phyloP scores from a whole-genome alignment of 92 coral and sea anemone species.

The Plumapathes pennacea region DNA sequence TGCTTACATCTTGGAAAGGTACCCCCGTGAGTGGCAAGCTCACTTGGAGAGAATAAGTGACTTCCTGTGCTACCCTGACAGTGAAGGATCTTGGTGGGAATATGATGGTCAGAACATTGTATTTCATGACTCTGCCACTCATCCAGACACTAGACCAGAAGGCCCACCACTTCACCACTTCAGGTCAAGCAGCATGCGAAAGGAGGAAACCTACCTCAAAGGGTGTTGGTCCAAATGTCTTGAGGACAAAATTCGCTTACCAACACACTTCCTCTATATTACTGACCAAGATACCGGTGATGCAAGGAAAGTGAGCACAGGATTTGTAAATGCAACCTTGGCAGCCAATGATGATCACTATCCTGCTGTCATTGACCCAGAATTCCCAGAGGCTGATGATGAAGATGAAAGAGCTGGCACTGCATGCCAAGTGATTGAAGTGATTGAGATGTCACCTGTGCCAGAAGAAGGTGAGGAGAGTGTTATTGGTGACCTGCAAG shows the following conservation, averaged over 20 bases:
- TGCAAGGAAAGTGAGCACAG: slow-evolving; percentile 1
- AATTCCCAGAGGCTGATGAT: no score
- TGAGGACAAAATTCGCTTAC: background rate
- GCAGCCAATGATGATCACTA: background rate
- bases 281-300: background rate
- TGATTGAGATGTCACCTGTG: no score
- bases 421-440: no score
- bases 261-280: slow-evolving; percentile 1
- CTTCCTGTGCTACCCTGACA: slow-evolving; percentile 9
- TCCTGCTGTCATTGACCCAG: no score
- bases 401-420: no score
- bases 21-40: slow-evolving; percentile 23
- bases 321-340: background rate
- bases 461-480: no score
- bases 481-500: no score
- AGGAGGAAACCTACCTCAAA: slow-evolving; percentile 37
- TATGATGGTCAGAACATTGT: slow-evolving; percentile 35
- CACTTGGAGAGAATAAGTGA: slow-evolving; percentile 24
- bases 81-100: slow-evolving; percentile 22
- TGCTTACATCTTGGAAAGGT: background rate
- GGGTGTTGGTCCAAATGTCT: slow-evolving; percentile 30
- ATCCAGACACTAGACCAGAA: background rate
- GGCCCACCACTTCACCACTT: slow-evolving; percentile 44
- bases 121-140: slow-evolving; percentile 19
- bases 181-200: slow-evolving; percentile 22